These are phyloP conservation scores for Perca schrenkii DNA, from an alignment of 2,113 vertebrate species.

Conservation along the genomic window DNA sequence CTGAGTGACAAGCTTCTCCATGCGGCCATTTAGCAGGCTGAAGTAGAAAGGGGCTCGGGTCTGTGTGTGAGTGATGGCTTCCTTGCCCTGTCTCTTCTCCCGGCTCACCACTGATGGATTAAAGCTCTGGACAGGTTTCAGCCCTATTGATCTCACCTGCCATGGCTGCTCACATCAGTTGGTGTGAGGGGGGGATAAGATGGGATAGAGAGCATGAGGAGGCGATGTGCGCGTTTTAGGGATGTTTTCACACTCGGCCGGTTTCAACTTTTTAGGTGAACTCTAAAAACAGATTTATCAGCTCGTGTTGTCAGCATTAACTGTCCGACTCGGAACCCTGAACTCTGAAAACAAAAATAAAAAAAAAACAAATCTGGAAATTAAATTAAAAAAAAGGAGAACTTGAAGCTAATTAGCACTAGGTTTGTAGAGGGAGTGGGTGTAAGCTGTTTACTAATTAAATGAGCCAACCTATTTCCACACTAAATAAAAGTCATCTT, in stretches of 20 bases:
- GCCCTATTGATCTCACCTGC: slow-evolving; percentile 80
- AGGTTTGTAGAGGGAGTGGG: slow-evolving; percentile 25
- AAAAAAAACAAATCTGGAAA: slow-evolving; percentile 6
- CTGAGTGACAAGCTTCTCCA: slow-evolving; percentile 58
- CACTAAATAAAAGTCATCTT: slow-evolving; percentile 31
- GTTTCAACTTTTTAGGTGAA: slow-evolving; percentile 28
- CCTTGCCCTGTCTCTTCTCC: slow-evolving; percentile 69
- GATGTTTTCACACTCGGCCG: slow-evolving; percentile 36
- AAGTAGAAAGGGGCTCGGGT: slow-evolving; percentile 4
- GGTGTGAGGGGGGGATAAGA: slow-evolving; percentile 26
- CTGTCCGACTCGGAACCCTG: not conserved
- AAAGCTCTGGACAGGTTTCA: slow-evolving; percentile 77
- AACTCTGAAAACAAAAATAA: not conserved
- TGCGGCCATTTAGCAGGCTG: slow-evolving; percentile 70
- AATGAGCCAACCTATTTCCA: slow-evolving; percentile 32
- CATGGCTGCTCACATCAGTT: slow-evolving; percentile 71
- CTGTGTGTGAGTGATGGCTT: slow-evolving; percentile 72
- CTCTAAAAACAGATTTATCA: slow-evolving; percentile 26
- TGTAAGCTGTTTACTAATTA: slow-evolving; percentile 40
- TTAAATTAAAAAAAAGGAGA: not conserved
- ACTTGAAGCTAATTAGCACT: slow-evolving; percentile 8
- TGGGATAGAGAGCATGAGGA: slow-evolving; percentile 16
- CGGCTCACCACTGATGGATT: slow-evolving; percentile 75
- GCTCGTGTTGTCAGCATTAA: not conserved
- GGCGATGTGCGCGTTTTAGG: not conserved